Evolutionary conservation across 2,888 invertebrate species (phyloP), one percentile per base, ranked within the genome.

Genomic region (Synanthedon andrenaeformis): DNA sequence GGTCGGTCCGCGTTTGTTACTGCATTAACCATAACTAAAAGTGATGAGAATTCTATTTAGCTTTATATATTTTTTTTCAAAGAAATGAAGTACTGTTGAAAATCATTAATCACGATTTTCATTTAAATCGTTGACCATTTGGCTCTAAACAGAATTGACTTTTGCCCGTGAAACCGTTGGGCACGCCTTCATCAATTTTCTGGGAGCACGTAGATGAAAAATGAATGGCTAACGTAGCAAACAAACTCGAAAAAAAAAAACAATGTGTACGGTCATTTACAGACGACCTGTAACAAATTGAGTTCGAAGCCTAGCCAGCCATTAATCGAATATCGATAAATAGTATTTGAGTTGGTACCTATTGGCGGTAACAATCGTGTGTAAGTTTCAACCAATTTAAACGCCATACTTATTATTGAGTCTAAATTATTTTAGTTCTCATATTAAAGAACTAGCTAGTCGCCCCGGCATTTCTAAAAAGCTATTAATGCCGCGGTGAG

Each of bases 251-350:
- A 45, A 45, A 45, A 45, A 45, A 45, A 45, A 45, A 45, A 48
- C 45, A 49, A 35, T 48, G 52, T 13, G 41, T 35, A 49, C 48
- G 49, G 35, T 58, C 60, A 64, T 59, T 61, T 61, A 64, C 55
- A 53, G 50, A 52, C 53, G 48, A 23, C 48, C 19, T 41, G 41
- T 53, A 49, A 45, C 45, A 13, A 13, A 45, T 45, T 13, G 13
- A 45, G 45, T 13, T 45, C 45, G 45, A 45, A 45, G 14, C 45
- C 14, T n/a, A n/a, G 14, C 45, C 12, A 45, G 45, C 45, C 45
- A 45, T 45, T 45, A 13, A 45, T 35, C 35, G 35, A 35, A 35
- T 35, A 35, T 35, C 10, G 10, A 35, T 35, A 35, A 35, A 35
- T 35, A 35, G 35, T 35, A 35, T 35, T 35, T 35, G 35, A 35